These are phyloP conservation scores for Distichodus sexfasciatus DNA, from an alignment of 2,797 vertebrate species.

Conservation along the genomic window DNA sequence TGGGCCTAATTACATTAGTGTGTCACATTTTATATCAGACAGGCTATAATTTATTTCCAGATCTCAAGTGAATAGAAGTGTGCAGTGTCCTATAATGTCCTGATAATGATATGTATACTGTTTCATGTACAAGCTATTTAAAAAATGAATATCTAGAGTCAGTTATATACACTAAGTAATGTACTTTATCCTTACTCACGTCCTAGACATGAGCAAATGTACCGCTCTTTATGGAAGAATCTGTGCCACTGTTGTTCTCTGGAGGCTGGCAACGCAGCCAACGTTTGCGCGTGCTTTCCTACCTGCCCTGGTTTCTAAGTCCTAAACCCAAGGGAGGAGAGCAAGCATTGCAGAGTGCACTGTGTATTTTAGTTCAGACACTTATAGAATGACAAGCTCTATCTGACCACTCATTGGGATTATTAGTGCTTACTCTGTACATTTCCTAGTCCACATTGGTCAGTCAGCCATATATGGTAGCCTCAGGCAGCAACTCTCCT, in stretches of 20 bases:
- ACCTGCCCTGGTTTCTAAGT: constrained; percentile 55
- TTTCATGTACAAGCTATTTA: no score
- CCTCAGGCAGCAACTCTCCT: not conserved
- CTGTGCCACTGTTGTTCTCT: constrained; percentile 30
- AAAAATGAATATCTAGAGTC: no score
- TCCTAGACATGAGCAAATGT: not conserved
- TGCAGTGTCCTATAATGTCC: no score
- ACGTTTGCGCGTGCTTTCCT: constrained; percentile 2
- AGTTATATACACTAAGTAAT: no score
- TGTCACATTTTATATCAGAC: no score
- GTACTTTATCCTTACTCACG: not conserved
- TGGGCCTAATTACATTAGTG: no score
- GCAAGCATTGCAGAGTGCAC: constrained; percentile 33
- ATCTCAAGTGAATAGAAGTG: no score
- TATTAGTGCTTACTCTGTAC: not conserved
- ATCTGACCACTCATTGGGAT: not conserved
- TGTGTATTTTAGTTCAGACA: constrained; percentile 8
- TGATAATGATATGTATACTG: no score
- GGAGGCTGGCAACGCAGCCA: constrained; percentile 12
- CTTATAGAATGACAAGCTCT: constrained; percentile 10
- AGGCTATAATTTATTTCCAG: no score
- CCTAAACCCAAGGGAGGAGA: constrained; percentile 34
- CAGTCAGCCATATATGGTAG: not conserved
- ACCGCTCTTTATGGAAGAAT: constrained; percentile 9
- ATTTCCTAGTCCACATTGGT: not conserved